Evolutionary conservation across 2,113 vertebrate species (phyloP), one percentile per base, ranked within the genome.

Genomic region (Regulus satrapa): DNA sequence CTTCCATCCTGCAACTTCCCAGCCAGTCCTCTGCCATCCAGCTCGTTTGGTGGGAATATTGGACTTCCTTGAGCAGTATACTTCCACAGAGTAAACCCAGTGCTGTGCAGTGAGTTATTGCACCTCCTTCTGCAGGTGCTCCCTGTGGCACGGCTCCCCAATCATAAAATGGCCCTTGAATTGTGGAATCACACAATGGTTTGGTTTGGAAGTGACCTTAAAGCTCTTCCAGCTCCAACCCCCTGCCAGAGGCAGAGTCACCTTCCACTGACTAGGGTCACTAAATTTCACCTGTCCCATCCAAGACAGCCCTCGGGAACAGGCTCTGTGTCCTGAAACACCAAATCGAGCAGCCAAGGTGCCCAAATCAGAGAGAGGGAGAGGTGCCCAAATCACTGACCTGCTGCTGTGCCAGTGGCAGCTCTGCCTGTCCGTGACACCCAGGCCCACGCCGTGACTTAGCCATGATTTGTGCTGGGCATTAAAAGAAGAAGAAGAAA

Each of bases 121-220:
- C 23, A 69, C 36, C 15, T 86, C n/a, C 55, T 73, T n/a, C 43
- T 40, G 40, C 46, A 9, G 1, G 6, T 17, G 15, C 18, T 63
- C 32, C 52, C 28, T 36, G 0, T 0, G 6, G 51, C 34, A 41
- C 6, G 0, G 2, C 56, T 28, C 40, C 3, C 38, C 55, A n/a
- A 0, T 12, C 34, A 12, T 6, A 16, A 46, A 32, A 32, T 11
- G 18, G 12, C 26, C 36, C 41, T 5, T 24, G 51, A 26, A 56
- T 21, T 1, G 1, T 32, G 36, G 14, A 56, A 49, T 49, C 43
- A 16, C 9, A 32, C 18, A 12, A 10, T 29, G 26, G 18, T 7
- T 49, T 80, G 67, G 12, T 1, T 29, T 73, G 51, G 67, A 45
- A 36, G 10, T 58, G 58, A 36, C 32, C 32, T 43, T 16, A 51